phyloP scores from a whole-genome alignment of 2,113 vertebrate species.

The Centropus unirufus region DNA sequence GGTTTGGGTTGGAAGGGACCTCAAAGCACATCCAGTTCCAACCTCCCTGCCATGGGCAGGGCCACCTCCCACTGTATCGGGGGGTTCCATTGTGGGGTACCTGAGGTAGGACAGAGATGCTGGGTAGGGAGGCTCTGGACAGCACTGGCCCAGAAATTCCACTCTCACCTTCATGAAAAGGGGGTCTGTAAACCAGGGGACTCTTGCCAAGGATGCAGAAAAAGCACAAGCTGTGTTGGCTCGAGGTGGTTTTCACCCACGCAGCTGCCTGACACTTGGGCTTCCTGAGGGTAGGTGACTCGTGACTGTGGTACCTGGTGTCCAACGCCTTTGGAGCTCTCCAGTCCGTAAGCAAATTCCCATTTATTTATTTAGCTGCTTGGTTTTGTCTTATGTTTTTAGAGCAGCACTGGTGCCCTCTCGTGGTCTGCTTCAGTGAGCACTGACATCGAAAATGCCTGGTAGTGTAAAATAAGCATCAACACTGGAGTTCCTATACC shows the following conservation, averaged over 20 bases:
- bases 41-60: no score
- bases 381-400: neutral
- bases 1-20: no score
- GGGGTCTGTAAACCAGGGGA: neutral
- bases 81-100: no score
- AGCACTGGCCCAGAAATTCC: neutral
- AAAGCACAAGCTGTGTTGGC: neutral
- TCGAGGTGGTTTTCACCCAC: neutral
- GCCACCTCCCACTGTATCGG: no score
- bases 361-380: neutral
- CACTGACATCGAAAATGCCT: neutral
- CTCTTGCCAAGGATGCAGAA: neutral
- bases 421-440: neutral
- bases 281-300: neutral
- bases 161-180: neutral
- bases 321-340: neutral
- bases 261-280: neutral
- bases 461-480: neutral
- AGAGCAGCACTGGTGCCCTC: conserved; percentile 17
- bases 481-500: neutral
- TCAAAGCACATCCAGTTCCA: no score
- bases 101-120: neutral
- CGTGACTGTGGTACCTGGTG: neutral
- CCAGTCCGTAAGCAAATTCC: neutral
- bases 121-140: neutral